These are phyloP conservation scores for Zoanthus sansibaricus DNA, from an alignment of 92 coral and sea anemone species.

Conservation along the genomic window DNA sequence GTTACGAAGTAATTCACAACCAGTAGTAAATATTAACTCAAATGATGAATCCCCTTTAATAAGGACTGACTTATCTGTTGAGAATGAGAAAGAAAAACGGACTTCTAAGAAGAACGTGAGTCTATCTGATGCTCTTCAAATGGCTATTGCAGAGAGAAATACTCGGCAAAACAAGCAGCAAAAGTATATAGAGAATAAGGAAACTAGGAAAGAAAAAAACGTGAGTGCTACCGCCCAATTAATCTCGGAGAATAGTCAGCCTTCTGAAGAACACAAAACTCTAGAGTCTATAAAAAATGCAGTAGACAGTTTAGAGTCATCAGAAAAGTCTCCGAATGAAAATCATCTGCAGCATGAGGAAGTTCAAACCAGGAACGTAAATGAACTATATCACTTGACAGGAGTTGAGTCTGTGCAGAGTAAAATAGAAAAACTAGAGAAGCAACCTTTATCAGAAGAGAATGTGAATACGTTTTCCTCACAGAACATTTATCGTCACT, in stretches of 20 bases:
- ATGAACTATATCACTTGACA: constrained; percentile 4
- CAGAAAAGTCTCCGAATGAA: neutral
- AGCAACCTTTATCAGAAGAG: constrained; percentile 3
- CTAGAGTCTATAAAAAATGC: neutral
- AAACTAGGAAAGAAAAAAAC: constrained; percentile 49
- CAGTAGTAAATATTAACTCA: neutral
- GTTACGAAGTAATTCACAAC: constrained; percentile 38
- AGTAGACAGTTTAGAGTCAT: constrained; percentile 4
- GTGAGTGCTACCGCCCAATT: constrained; percentile 69
- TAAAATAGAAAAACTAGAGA: constrained; percentile 26
- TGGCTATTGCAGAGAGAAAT: constrained; percentile 80
- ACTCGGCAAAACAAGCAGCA: constrained; percentile 46
- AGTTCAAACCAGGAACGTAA: constrained; percentile 18
- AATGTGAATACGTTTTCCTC: constrained; percentile 44
- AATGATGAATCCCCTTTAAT: neutral
- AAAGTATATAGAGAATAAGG: neutral
- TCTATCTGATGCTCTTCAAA: constrained; percentile 78
- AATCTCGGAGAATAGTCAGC: neutral
- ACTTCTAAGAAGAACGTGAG: constrained; percentile 53
- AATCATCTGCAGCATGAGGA: constrained; percentile 7
- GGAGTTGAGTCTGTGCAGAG: constrained; percentile 30
- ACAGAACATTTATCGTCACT: constrained; percentile 45
- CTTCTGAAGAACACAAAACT: neutral
- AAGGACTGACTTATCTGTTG: constrained; percentile 10
- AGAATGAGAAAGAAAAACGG: neutral